A percentile compares a stretch with the other conserved stretches of the same genome.
Conservation (phyloP, 2,888 invertebrate species). For the Calephelis perditalis region DNA sequence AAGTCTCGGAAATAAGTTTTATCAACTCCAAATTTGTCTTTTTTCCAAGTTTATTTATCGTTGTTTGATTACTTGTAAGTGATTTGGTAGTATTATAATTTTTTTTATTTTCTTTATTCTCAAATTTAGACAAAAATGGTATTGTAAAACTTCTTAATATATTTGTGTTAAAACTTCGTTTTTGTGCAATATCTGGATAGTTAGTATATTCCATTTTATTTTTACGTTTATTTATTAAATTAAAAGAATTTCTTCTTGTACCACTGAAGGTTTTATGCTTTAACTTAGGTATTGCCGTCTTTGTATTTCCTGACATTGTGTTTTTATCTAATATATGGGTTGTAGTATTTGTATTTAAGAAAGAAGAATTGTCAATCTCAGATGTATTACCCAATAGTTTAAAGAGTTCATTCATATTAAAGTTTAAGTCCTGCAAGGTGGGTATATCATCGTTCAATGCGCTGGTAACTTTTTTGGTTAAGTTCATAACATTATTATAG, state of each 20-base stretch:
- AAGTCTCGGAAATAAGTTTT: background rate
- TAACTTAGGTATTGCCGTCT: background rate
- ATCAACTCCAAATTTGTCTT: background rate
- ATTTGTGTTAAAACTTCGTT: background rate
- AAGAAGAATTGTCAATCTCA: background rate
- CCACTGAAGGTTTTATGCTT: background rate
- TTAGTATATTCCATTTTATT: background rate
- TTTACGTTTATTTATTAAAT: background rate
- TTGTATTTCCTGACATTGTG: too few species aligned
- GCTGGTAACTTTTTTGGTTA: background rate
- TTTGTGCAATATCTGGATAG: background rate
- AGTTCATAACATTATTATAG: background rate
- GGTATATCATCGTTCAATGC: slow-evolving; percentile 14
- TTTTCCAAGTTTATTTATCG: background rate
- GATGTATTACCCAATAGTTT: slow-evolving; percentile 32
- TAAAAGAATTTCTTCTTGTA: background rate
- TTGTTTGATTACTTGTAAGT: background rate
- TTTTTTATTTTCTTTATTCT: background rate
- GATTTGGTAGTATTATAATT: too few species aligned
- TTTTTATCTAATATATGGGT: too few species aligned
- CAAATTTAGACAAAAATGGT: background rate
- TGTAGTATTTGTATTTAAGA: too few species aligned
- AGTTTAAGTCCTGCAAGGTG: slow-evolving; percentile 27
- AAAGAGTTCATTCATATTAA: slow-evolving; percentile 38
- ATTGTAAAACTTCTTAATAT: background rate